Percentiles rank a stretch among this genome's conserved stretches.
These are phyloP conservation scores for Mellilla xanthometata DNA, from an alignment of 2,888 invertebrate species.

Conservation along the genomic window DNA sequence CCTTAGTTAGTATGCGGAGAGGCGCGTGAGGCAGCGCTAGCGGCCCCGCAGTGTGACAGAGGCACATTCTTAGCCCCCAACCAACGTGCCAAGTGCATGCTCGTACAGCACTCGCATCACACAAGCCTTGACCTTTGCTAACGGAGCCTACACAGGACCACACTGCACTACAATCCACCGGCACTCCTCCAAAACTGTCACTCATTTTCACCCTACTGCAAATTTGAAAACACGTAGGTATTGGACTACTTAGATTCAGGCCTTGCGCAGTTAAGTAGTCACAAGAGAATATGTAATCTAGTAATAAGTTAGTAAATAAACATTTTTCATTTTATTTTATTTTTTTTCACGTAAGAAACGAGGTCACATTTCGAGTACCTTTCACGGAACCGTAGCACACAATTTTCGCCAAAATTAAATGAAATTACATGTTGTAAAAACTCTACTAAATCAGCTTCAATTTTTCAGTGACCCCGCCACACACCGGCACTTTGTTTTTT, in stretches of 20 bases:
- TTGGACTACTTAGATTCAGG: no score
- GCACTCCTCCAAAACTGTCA: slow-evolving; percentile 35
- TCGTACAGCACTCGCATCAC: slow-evolving; percentile 54
- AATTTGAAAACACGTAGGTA: slow-evolving; percentile 1
- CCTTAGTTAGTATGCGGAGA: slow-evolving; percentile 32
- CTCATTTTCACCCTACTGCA: slow-evolving; percentile 21
- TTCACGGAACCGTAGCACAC: no score
- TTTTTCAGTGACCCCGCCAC: not conserved
- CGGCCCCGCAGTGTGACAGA: slow-evolving; percentile 30
- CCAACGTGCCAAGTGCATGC: slow-evolving; percentile 48
- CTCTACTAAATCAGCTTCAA: no score
- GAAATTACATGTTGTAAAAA: no score
- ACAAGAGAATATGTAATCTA: no score
- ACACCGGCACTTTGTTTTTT: slow-evolving; percentile 12
- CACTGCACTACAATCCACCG: slow-evolving; percentile 45
- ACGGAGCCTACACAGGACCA: slow-evolving; percentile 53
- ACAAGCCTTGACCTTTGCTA: slow-evolving; percentile 66
- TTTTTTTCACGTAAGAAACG: no score
- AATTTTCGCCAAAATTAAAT: no score
- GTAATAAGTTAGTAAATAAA: no score
- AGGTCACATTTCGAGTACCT: no score
- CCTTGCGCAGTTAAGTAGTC: no score
- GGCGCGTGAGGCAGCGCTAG: slow-evolving; percentile 21
- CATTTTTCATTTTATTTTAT: no score
- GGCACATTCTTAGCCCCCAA: slow-evolving; percentile 36